Conservation (phyloP, 1,140 invertebrate species). For the Ylistrum balloti region DNA sequence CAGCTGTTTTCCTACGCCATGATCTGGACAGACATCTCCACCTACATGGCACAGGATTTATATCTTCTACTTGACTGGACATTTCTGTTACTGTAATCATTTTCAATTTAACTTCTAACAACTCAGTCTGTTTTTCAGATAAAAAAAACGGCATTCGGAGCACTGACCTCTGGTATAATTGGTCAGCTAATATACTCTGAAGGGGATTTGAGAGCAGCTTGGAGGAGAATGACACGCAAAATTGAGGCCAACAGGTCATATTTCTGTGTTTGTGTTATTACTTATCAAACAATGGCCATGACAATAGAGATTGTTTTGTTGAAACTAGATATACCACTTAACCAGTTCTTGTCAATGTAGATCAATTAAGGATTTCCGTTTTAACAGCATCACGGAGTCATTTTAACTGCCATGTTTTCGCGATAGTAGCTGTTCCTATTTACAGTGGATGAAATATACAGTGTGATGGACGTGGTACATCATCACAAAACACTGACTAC, state of each 20-base stretch:
- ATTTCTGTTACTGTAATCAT: constrained; percentile 26
- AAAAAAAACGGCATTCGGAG: not conserved
- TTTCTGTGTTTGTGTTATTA: not conserved
- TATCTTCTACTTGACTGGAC: constrained; percentile 2
- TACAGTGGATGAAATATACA: too few species aligned
- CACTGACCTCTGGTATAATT: not conserved
- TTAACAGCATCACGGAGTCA: not conserved
- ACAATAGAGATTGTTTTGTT: constrained; percentile 20
- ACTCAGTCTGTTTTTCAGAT: not conserved
- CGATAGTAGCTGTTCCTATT: too few species aligned
- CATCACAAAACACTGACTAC: too few species aligned
- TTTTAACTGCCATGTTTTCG: not conserved
- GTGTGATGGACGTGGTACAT: too few species aligned
- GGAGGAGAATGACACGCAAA: not conserved
- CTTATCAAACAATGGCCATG: not conserved
- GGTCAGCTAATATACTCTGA: not conserved
- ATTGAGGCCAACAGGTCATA: not conserved
- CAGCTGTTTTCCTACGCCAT: not conserved
- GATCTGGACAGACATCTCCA: not conserved
- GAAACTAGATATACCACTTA: constrained; percentile 22
- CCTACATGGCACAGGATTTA: not conserved
- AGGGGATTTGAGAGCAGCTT: not conserved
- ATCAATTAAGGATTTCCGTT: constrained; percentile 39
- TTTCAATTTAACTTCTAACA: not conserved
- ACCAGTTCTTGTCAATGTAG: not conserved